Evolutionary conservation across 2,888 invertebrate species (phyloP).

Genomic region (Macrophya alboannulata): DNA sequence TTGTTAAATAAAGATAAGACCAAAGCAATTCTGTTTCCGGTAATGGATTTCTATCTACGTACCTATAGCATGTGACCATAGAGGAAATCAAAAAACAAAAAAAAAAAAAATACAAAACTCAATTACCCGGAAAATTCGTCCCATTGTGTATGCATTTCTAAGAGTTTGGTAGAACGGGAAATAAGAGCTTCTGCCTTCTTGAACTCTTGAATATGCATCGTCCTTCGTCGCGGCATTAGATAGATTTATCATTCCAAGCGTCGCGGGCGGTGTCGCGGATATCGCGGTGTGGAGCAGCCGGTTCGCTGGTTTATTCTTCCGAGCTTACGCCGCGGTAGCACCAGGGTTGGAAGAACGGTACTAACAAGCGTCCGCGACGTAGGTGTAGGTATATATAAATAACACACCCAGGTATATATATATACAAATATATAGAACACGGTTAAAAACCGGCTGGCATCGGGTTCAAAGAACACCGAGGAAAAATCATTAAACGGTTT

Average conservation of each 20-base stretch:
- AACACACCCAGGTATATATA: not conserved
- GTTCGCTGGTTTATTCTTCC: conserved; percentile 2
- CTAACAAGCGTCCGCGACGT: conserved; percentile 19
- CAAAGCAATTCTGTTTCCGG: not conserved
- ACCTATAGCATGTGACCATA: not conserved
- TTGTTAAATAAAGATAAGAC: not conserved
- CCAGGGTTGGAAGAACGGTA: not conserved
- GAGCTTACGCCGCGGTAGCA: conserved; percentile 31
- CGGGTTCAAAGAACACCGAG: conserved; percentile 20
- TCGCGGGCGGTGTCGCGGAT: not conserved
- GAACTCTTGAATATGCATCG: conserved; percentile 36
- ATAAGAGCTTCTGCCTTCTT: not conserved
- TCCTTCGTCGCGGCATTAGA: conserved; percentile 25
- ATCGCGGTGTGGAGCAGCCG: not conserved
- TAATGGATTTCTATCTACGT: not conserved
- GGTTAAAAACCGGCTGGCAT: conserved; percentile 26
- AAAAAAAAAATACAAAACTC: not conserved
- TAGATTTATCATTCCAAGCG: conserved; percentile 47
- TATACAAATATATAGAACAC: not conserved
- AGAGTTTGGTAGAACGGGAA: conserved; percentile 9
- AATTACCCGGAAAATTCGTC: not conserved
- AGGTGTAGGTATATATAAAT: not conserved
- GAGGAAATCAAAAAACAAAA: not conserved
- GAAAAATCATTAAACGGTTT: conserved; percentile 41
- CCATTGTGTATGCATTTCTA: conserved; percentile 16